These are phyloP conservation scores for Gryon sp. DNA, from an alignment of 1,140 invertebrate genomes.

Conservation along the genomic window DNA sequence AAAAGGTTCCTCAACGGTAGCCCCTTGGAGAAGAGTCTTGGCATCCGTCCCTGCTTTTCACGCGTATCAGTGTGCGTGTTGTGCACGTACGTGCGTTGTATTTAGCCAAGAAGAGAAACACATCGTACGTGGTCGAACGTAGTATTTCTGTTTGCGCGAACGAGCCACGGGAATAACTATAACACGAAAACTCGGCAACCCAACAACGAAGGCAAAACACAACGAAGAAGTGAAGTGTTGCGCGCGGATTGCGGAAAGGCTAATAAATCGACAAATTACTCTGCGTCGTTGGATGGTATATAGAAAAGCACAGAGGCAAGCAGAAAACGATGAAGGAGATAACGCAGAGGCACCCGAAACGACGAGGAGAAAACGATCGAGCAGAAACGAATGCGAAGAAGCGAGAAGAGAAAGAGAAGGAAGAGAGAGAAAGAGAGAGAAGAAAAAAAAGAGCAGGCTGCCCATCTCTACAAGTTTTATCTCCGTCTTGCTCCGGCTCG, in stretches of 20 bases:
- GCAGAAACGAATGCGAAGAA: not conserved
- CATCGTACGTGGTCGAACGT: conserved; percentile 34
- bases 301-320: too few species aligned
- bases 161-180: conserved; percentile 38
- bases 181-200: conserved; percentile 21
- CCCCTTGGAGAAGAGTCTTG: not conserved
- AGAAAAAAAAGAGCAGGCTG: not conserved
- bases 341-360: too few species aligned
- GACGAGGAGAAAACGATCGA: not conserved
- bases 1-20: not conserved
- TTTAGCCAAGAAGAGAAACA: conserved; percentile 38
- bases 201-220: too few species aligned
- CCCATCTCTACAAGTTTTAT: too few species aligned
- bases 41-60: conserved; percentile 32
- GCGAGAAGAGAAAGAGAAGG: not conserved
- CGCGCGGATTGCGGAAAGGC: conserved; percentile 52
- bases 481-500: not conserved
- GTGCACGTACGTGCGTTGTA: conserved; percentile 35
- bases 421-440: not conserved
- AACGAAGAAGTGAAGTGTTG: conserved; percentile 39
- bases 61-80: conserved; percentile 30
- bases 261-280: conserved; percentile 56
- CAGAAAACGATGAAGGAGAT: too few species aligned
- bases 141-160: conserved; percentile 38
- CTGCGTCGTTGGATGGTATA: conserved; percentile 25